These are phyloP conservation scores for Drosophila grimshawi DNA, from an alignment of 1,140 invertebrate genomes.

Conservation along the genomic window DNA sequence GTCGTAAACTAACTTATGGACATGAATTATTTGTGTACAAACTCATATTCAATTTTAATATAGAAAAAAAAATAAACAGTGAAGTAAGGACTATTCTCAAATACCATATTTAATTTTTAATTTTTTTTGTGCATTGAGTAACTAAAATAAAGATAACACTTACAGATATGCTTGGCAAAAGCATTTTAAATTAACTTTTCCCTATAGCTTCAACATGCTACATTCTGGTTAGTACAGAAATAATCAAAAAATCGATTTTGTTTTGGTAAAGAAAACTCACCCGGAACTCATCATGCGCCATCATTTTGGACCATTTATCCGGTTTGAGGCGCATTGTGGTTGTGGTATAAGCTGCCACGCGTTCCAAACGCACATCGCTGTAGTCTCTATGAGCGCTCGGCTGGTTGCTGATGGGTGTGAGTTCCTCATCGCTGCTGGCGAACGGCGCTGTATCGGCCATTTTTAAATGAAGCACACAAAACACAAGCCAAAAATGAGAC, in stretches of 20 bases:
- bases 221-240: too few relatives aligned
- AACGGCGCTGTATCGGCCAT: conserved; percentile 47
- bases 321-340: conserved; percentile 89
- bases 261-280: conserved; percentile 46
- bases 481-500: conserved; percentile 24
- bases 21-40: too few relatives aligned
- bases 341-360: conserved; percentile 78
- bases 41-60: too few relatives aligned
- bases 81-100: too few relatives aligned
- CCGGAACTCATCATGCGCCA: conserved; percentile 86
- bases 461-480: background rate
- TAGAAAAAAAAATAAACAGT: too few relatives aligned
- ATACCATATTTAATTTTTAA: background rate
- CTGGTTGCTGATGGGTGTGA: conserved; percentile 30
- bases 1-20: too few relatives aligned
- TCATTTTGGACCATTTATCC: conserved; percentile 92
- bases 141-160: background rate
- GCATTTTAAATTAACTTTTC: too few relatives aligned
- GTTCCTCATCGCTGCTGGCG: conserved; percentile 70
- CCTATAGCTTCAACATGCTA: too few relatives aligned
- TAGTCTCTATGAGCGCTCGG: conserved; percentile 55
- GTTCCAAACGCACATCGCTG: conserved; percentile 71
- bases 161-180: too few relatives aligned
- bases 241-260: too few relatives aligned
- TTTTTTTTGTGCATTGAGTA: background rate